phyloP scores from a whole-genome alignment of 1,140 invertebrate species.

The Leptonema lineaticorne region DNA sequence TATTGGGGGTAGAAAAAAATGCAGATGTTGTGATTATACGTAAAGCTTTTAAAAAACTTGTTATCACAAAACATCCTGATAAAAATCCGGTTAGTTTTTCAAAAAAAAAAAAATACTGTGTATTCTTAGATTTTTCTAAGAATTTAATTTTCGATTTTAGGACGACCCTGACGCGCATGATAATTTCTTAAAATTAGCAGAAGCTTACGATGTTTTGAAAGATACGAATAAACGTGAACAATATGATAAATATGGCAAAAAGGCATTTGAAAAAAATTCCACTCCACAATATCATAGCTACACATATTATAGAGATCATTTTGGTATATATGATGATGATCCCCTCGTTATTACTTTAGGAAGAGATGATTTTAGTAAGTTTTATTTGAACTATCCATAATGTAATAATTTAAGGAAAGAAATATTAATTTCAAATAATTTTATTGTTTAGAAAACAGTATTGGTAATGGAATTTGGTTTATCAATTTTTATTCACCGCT shows the following conservation, averaged over 20 bases:
- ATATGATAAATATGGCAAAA: constrained; percentile 76
- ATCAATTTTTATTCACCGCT: constrained; percentile 79
- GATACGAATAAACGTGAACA: constrained; percentile 73
- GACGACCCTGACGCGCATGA: constrained; percentile 70
- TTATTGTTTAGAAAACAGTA: constrained; percentile 56
- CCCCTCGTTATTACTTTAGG: constrained; percentile 73
- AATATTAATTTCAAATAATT: constrained; percentile 56
- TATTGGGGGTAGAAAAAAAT: constrained; percentile 61
- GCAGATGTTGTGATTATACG: constrained; percentile 65
- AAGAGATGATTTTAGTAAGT: constrained; percentile 72
- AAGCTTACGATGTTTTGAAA: constrained; percentile 78
- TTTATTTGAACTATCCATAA: not conserved
- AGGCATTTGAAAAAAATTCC: constrained; percentile 57
- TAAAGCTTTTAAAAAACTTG: constrained; percentile 70
- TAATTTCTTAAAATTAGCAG: constrained; percentile 70
- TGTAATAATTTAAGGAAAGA: no score
- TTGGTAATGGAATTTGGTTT: constrained; percentile 69
- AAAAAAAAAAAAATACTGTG: not conserved
- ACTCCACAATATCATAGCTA: constrained; percentile 69
- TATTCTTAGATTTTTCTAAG: constrained; percentile 31
- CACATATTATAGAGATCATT: constrained; percentile 77
- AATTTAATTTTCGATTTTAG: constrained; percentile 48
- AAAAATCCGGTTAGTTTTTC: constrained; percentile 62
- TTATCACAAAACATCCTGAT: constrained; percentile 69
- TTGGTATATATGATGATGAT: constrained; percentile 86